Conservation (phyloP, 2,888 invertebrate species). For the Spialia ferax region DNA sequence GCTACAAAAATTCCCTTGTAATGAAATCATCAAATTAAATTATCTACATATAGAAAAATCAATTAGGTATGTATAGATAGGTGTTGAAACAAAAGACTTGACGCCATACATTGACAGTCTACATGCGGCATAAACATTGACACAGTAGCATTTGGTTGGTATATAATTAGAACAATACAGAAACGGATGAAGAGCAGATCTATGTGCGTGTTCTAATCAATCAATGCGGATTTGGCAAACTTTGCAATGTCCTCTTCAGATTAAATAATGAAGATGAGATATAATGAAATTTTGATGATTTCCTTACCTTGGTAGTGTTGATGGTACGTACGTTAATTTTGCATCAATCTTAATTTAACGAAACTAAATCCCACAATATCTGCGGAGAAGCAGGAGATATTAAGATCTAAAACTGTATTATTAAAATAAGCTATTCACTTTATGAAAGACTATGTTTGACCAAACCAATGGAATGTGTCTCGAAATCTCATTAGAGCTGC, state of each 20-base stretch:
- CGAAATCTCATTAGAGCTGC: slow-evolving; percentile 40
- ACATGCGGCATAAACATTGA: slow-evolving; percentile 70
- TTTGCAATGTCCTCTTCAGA: slow-evolving; percentile 31
- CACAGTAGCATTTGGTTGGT: slow-evolving; percentile 66
- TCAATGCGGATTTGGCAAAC: slow-evolving; percentile 54
- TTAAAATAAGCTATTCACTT: slow-evolving; percentile 1
- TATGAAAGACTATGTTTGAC: slow-evolving; percentile 33
- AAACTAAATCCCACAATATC: background rate
- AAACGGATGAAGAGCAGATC: slow-evolving; percentile 17
- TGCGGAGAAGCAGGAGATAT: background rate
- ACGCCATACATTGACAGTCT: background rate
- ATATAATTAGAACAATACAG: slow-evolving; percentile 58
- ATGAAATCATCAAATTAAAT: slow-evolving; percentile 16
- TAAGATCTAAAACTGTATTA: background rate
- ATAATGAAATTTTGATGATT: too few species aligned
- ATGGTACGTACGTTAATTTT: too few species aligned
- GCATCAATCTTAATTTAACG: too few species aligned
- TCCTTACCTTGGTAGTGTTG: background rate
- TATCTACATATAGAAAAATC: background rate
- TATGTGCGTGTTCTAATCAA: slow-evolving; percentile 44
- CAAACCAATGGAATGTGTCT: slow-evolving; percentile 31
- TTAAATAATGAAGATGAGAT: background rate
- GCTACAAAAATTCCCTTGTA: background rate
- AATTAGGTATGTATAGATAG: slow-evolving; percentile 8
- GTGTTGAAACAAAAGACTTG: slow-evolving; percentile 26